phyloP scores from a whole-genome alignment of 2,888 invertebrate genomes.

The Hypercompe scribonia region DNA sequence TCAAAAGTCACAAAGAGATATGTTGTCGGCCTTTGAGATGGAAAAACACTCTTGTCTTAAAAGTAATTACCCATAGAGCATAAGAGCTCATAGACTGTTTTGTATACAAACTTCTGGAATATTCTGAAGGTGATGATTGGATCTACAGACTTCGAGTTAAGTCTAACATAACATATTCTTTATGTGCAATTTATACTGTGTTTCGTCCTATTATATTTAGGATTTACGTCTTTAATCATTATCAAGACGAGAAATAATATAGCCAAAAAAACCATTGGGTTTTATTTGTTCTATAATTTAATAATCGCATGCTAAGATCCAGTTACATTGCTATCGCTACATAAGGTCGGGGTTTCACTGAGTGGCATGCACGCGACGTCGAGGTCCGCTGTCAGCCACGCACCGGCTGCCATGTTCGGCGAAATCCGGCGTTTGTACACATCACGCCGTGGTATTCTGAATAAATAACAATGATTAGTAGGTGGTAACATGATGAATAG shows the following conservation, averaged over 20 bases:
- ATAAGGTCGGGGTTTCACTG: slow-evolving; percentile 51
- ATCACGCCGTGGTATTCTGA: slow-evolving; percentile 29
- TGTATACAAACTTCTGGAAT: not conserved
- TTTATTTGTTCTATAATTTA: not conserved
- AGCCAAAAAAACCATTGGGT: too few species aligned
- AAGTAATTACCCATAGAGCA: not conserved
- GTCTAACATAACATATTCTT: not conserved
- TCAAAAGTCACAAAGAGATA: too few species aligned
- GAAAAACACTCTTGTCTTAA: too few species aligned
- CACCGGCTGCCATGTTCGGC: slow-evolving; percentile 47
- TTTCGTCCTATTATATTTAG: too few species aligned
- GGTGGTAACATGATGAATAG: slow-evolving; percentile 29
- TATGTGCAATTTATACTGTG: not conserved
- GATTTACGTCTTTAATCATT: too few species aligned
- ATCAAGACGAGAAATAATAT: too few species aligned
- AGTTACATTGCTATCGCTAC: slow-evolving; percentile 35
- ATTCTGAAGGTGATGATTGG: not conserved
- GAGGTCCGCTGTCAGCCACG: slow-evolving; percentile 55
- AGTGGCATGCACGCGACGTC: slow-evolving; percentile 73
- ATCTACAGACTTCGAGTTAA: not conserved
- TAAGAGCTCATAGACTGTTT: not conserved
- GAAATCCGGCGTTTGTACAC: slow-evolving; percentile 53
- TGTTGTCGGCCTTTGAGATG: too few species aligned
- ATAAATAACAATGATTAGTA: slow-evolving; percentile 43
- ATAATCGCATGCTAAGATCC: not conserved